Base-by-base conservation (phyloP, 2,888 invertebrate species). In the Andrena fulva region DNA sequence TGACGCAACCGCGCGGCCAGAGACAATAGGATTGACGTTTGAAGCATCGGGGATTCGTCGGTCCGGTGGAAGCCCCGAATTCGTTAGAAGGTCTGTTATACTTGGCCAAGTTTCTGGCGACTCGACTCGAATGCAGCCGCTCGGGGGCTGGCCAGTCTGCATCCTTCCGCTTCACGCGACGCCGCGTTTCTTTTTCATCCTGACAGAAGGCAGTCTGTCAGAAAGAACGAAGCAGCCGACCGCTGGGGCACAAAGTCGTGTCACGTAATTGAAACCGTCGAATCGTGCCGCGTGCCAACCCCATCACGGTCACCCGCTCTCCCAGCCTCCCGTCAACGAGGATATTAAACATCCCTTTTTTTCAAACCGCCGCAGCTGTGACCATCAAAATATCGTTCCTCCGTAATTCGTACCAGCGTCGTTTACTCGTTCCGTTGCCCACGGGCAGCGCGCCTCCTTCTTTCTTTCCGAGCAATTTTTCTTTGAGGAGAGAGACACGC, bases 181-280 rank as follows among this genome's bases (percentile, higher is more conserved):
- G 83, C 73, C 87, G 89, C 85, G 81, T 89, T 88, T 89, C 89
- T 89, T 89, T 89, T 85, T 87, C 89, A 89, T 89, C 86, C 85
- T 77, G 88, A 84, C 84, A 80, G 85, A 85, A 78, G 85, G 86
- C 85, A 89, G 85, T 83, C 82, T 83, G 76, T 74, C 75, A 80
- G 83, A 87, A 85, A 60, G 76, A 85, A 70, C 85, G 79, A 71
- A 70, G 74, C 77, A 69, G 72, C 74, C 31, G 75, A 56, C 74
- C 67, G 24, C 67, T 71, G 52, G 71, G 74, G 78, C 76, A 85
- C 80, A 86, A 85, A 87, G 86, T 82, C 81, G 79, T 80, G 78
- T 72, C 80, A 54, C 87, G 83, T 89, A 89, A 89, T 89, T 87
- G 89, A 87, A 89, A 89, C 74, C 85, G 69, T 87, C 85, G 87